Conservation (phyloP, 2,888 invertebrate genomes). For the Globia sparganii region DNA sequence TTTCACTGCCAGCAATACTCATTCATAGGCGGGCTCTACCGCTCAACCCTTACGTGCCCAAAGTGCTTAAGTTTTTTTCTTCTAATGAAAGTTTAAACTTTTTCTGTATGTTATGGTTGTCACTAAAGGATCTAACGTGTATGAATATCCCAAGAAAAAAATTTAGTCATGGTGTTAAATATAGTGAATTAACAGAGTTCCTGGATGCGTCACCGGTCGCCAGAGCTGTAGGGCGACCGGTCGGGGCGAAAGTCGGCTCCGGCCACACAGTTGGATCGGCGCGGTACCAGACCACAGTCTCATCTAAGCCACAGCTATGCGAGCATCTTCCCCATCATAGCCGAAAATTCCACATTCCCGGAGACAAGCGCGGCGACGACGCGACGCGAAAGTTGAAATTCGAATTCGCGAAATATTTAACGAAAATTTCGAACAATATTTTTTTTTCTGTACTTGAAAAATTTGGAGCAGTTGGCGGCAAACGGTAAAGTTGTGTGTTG, state of each 20-base stretch:
- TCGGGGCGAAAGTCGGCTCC: slow-evolving; percentile 89
- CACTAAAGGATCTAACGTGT: slow-evolving; percentile 37
- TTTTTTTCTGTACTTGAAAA: slow-evolving; percentile 74
- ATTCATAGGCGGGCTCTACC: slow-evolving; percentile 42
- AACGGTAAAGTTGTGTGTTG: slow-evolving; percentile 89
- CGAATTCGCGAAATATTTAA: slow-evolving; percentile 76
- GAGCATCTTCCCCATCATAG: slow-evolving; percentile 89
- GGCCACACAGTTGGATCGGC: slow-evolving; percentile 86
- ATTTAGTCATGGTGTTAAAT: slow-evolving; percentile 79
- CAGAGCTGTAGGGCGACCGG: slow-evolving; percentile 89
- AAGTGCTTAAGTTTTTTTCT: slow-evolving; percentile 22
- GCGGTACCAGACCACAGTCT: slow-evolving; percentile 88
- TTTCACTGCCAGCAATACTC: slow-evolving; percentile 28
- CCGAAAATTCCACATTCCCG: slow-evolving; percentile 85
- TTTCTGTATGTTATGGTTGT: slow-evolving; percentile 22
- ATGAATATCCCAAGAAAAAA: slow-evolving; percentile 65
- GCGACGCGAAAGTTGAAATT: slow-evolving; percentile 82
- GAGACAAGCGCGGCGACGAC: slow-evolving; percentile 81
- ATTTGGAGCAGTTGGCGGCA: slow-evolving; percentile 85
- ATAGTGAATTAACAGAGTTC: slow-evolving; percentile 83
- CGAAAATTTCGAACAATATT: slow-evolving; percentile 67
- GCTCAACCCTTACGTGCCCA: slow-evolving; percentile 42
- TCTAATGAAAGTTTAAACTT: slow-evolving; percentile 10
- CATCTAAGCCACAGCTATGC: slow-evolving; percentile 90
- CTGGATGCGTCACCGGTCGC: slow-evolving; percentile 88